These are phyloP conservation scores for Siderastrea siderea DNA, from an alignment of 92 coral and sea anemone species.

Conservation along the genomic window DNA sequence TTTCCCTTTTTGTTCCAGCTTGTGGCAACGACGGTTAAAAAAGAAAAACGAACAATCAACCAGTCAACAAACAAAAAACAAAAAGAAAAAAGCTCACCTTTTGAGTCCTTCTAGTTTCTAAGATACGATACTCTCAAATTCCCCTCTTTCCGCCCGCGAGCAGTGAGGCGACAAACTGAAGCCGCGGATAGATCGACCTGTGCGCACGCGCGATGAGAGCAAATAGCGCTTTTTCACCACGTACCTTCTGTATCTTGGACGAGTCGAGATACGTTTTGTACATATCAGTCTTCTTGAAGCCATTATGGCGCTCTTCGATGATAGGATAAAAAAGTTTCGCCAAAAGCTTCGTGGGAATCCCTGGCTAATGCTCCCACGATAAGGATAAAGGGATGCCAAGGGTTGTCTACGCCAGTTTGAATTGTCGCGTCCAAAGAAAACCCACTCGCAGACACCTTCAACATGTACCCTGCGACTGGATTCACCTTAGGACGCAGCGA, in stretches of 20 bases:
- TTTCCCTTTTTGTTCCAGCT: neutral
- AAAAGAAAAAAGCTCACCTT: slow-evolving; percentile 40
- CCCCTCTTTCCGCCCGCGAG: slow-evolving; percentile 84
- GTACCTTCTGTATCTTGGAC: slow-evolving; percentile 71
- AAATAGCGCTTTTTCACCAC: slow-evolving; percentile 82
- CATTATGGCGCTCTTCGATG: slow-evolving; percentile 87
- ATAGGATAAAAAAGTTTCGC: slow-evolving; percentile 82
- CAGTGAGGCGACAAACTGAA: slow-evolving; percentile 87
- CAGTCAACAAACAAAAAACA: neutral
- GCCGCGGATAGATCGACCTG: slow-evolving; percentile 89
- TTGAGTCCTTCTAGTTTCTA: slow-evolving; percentile 79
- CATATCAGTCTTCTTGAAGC: slow-evolving; percentile 73
- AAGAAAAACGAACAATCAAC: too few species aligned
- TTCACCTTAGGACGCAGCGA: too few species aligned
- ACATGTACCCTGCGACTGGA: too few species aligned
- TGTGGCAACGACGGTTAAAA: too few species aligned
- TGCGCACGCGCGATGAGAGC: slow-evolving; percentile 92
- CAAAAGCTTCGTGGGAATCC: slow-evolving; percentile 77
- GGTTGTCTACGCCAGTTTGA: slow-evolving; percentile 87
- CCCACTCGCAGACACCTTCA: slow-evolving; percentile 62
- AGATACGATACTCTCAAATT: slow-evolving; percentile 77
- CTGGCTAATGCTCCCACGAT: slow-evolving; percentile 87
- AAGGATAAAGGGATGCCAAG: slow-evolving; percentile 84
- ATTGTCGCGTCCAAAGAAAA: slow-evolving; percentile 80
- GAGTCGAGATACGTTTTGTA: slow-evolving; percentile 82